These are phyloP conservation scores for Cassiopea andromeda DNA, from an alignment of 30 jellyfish, hydroid and myxozoan species.

Conservation along the genomic window DNA sequence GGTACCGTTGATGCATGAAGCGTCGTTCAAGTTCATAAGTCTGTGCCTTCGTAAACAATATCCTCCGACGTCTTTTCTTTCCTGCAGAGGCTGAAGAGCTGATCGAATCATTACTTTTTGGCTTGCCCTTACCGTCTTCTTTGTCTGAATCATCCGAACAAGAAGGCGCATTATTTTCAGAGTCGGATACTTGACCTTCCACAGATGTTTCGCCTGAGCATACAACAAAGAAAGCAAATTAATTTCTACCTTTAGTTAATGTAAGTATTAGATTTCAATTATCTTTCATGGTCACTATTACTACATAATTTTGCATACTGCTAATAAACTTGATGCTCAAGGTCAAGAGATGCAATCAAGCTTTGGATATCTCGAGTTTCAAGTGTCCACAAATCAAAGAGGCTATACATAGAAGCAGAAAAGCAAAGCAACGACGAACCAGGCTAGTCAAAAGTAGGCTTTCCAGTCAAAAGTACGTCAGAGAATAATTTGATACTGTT, in stretches of 20 bases:
- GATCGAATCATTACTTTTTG: constrained; percentile 36
- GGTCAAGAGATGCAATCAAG: too few species aligned
- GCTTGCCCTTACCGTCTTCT: constrained; percentile 7
- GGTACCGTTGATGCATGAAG: constrained; percentile 78
- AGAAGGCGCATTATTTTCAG: constrained; percentile 17
- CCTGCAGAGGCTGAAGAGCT: constrained; percentile 49
- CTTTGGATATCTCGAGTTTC: too few species aligned
- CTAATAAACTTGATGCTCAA: too few species aligned
- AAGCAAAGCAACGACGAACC: too few species aligned
- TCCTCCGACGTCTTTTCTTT: constrained; percentile 78
- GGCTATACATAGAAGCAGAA: too few species aligned
- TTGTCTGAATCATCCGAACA: constrained; percentile 50
- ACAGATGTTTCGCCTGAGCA: constrained; percentile 6
- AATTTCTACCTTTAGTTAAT: background rate
- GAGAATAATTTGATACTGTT: too few species aligned
- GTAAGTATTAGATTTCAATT: too few species aligned
- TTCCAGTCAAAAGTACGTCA: too few species aligned
- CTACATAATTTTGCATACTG: too few species aligned
- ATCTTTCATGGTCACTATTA: too few species aligned
- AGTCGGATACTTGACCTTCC: constrained; percentile 35
- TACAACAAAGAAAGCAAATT: background rate
- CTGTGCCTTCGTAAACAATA: constrained; percentile 79
- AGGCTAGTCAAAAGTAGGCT: too few species aligned
- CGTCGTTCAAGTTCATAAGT: constrained; percentile 82
- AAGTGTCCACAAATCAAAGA: too few species aligned